Conservation (phyloP, 2,888 invertebrate genomes). For the Pandemis corylana region DNA sequence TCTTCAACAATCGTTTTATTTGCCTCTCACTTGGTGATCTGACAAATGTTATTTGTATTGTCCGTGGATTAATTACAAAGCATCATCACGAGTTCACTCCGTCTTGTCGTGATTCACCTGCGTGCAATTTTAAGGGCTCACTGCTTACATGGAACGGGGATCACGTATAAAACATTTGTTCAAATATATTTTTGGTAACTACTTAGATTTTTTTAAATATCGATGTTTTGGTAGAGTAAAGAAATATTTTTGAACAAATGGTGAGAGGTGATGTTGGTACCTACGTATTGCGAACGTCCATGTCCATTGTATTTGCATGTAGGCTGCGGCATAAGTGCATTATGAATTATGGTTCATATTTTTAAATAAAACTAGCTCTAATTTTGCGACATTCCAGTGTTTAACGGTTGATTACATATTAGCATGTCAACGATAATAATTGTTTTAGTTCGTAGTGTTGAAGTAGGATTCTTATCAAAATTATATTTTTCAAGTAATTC, state of each 20-base stretch:
- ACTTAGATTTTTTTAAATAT: slow-evolving; percentile 34
- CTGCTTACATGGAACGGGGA: slow-evolving; percentile 80
- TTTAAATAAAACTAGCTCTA: slow-evolving; percentile 47
- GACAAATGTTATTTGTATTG: slow-evolving; percentile 65
- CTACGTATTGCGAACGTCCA: slow-evolving; percentile 54
- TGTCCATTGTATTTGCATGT: slow-evolving; percentile 76
- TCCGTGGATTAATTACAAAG: slow-evolving; percentile 63
- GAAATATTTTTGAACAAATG: slow-evolving; percentile 67
- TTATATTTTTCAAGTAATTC: slow-evolving; percentile 21
- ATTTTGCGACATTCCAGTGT: slow-evolving; percentile 47
- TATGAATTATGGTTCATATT: slow-evolving; percentile 50
- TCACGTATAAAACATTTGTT: slow-evolving; percentile 62
- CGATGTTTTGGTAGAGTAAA: slow-evolving; percentile 40
- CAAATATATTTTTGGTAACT: slow-evolving; percentile 63
- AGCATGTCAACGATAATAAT: slow-evolving; percentile 60
- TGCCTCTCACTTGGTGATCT: slow-evolving; percentile 80
- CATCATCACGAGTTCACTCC: slow-evolving; percentile 73
- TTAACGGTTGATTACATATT: slow-evolving; percentile 44
- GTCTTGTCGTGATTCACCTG: slow-evolving; percentile 68
- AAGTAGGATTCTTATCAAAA: slow-evolving; percentile 37
- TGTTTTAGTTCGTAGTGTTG: slow-evolving; percentile 57
- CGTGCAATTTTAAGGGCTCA: slow-evolving; percentile 79
- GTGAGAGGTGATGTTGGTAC: slow-evolving; percentile 58
- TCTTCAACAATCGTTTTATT: slow-evolving; percentile 67
- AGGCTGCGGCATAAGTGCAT: slow-evolving; percentile 73